These are phyloP conservation scores for Tryphoninae sp. DNA, from an alignment of 2,888 invertebrate species.

Conservation along the genomic window DNA sequence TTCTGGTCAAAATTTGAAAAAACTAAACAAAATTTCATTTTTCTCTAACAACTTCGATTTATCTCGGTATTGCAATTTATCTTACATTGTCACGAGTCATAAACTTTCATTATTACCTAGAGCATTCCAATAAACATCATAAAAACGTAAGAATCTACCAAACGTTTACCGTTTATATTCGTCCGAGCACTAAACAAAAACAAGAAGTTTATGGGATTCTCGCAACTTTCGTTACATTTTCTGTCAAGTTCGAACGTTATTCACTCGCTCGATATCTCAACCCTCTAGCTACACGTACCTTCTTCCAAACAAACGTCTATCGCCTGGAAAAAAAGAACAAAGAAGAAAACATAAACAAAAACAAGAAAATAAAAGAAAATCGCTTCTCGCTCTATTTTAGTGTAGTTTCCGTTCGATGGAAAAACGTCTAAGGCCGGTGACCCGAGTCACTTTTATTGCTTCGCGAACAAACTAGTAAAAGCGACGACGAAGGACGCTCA, in stretches of 20 bases:
- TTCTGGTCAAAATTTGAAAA: too few species aligned
- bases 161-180: too few species aligned
- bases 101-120: too few species aligned
- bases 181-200: too few species aligned
- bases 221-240: neutral
- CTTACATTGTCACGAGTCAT: too few species aligned
- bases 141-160: too few species aligned
- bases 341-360: neutral
- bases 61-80: too few species aligned
- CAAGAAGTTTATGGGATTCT: too few species aligned
- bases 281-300: neutral
- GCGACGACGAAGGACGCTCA: neutral
- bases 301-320: slow-evolving; percentile 4
- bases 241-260: neutral
- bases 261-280: neutral
- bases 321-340: neutral
- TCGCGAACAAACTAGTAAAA: slow-evolving; percentile 45
- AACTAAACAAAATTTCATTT: neutral
- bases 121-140: too few species aligned
- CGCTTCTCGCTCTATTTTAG: slow-evolving; percentile 1
- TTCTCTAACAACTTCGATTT: slow-evolving; percentile 2
- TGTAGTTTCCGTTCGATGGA: neutral
- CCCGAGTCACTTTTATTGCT: slow-evolving; percentile 35
- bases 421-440: slow-evolving; percentile 36
- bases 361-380: slow-evolving; percentile 3